These are phyloP conservation scores for Diaprepes abbreviatus DNA, from an alignment of 2,888 invertebrate genomes.

Conservation along the genomic window DNA sequence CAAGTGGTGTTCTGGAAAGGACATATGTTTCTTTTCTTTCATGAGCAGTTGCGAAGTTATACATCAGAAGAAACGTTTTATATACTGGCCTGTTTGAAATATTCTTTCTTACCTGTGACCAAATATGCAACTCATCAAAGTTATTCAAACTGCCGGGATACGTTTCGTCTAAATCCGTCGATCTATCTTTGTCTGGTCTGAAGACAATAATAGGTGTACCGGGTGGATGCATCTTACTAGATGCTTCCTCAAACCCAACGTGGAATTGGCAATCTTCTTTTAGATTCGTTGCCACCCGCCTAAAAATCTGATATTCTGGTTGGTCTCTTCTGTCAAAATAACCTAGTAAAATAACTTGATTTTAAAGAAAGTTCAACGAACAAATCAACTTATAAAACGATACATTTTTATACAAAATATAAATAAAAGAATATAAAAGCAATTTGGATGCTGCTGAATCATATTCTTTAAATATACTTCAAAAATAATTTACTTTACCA, in stretches of 20 bases:
- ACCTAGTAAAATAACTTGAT: constrained; percentile 61
- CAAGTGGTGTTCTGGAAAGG: too few species aligned
- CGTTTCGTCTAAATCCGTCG: constrained; percentile 87
- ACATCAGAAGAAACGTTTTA: too few species aligned
- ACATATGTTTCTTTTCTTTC: too few species aligned
- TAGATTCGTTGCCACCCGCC: constrained; percentile 86
- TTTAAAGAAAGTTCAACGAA: too few species aligned
- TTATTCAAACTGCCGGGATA: constrained; percentile 78
- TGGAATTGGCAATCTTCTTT: constrained; percentile 97
- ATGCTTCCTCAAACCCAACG: constrained; percentile 89
- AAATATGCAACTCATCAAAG: constrained; percentile 89
- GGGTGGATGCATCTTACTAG: constrained; percentile 87
- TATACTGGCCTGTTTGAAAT: too few species aligned
- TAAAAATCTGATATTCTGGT: constrained; percentile 84
- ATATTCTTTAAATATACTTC: too few species aligned
- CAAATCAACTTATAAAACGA: too few species aligned
- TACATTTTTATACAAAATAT: too few species aligned
- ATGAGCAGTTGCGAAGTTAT: too few species aligned
- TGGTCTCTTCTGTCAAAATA: constrained; percentile 89
- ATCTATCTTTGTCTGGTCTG: constrained; percentile 83
- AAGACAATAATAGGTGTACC: constrained; percentile 88
- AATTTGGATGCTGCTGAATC: too few species aligned
- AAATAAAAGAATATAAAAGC: too few species aligned
- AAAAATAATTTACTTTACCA: too few species aligned
- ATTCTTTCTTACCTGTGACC: constrained; percentile 73